phyloP scores from a whole-genome alignment of 2,797 vertebrate species.

The Sebastes elongatus region DNA sequence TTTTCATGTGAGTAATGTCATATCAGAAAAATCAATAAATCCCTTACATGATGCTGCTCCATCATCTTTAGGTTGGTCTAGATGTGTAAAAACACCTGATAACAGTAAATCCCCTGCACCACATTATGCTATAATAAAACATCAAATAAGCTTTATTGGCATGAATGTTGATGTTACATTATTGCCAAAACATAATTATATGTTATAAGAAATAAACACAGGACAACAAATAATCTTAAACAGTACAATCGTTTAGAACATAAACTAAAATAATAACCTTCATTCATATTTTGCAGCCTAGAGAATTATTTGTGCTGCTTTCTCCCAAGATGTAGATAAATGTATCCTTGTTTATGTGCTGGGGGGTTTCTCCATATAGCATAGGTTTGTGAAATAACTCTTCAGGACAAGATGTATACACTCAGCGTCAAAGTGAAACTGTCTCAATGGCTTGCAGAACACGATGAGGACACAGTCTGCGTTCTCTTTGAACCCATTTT shows the following conservation, averaged over 20 bases:
- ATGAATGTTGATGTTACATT: not conserved
- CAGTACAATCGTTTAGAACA: not conserved
- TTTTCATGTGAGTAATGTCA: conserved; percentile 2
- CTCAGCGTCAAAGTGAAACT: not conserved
- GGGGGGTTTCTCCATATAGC: not conserved
- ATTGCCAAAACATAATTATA: not conserved
- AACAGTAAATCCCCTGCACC: not conserved
- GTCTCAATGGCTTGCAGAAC: not conserved
- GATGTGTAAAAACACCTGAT: not conserved
- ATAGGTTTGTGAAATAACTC: conserved; percentile 2
- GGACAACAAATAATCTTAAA: not conserved
- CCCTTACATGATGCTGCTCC: not conserved
- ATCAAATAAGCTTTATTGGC: not conserved
- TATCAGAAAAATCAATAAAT: conserved; percentile 29
- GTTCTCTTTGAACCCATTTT: conserved; percentile 1
- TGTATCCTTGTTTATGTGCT: not conserved
- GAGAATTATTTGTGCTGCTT: not conserved
- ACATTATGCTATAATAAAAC: not conserved
- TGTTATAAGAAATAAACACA: not conserved
- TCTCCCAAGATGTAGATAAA: not conserved
- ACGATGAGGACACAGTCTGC: not conserved
- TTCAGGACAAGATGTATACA: not conserved
- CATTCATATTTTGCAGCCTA: not conserved
- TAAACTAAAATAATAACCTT: not conserved
- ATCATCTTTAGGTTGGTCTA: not conserved